Evolutionary conservation across 2,797 vertebrate genomes (phyloP).

Genomic region (Florisuga fusca): DNA sequence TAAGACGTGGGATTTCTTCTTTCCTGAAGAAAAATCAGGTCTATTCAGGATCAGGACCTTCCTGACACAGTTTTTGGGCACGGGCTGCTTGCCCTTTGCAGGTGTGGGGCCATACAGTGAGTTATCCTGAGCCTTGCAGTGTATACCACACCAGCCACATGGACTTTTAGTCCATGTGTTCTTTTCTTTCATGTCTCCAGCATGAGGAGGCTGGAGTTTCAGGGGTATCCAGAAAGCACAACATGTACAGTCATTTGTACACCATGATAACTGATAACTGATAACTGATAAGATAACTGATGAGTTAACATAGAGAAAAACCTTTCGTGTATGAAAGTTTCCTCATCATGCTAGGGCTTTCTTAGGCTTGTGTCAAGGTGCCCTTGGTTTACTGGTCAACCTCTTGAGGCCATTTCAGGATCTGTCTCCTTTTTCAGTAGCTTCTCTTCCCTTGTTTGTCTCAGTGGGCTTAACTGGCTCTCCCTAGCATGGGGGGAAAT

Average conservation of each 20-base stretch:
- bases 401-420: background rate
- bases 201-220: background rate
- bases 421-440: background rate
- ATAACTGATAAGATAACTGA: background rate
- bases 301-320: background rate
- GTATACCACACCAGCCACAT: background rate
- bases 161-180: accelerated
- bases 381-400: background rate
- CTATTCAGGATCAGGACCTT: background rate
- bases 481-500: background rate
- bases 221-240: background rate
- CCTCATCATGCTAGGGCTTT: background rate
- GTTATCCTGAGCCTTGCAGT: background rate
- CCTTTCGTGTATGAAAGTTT: background rate
- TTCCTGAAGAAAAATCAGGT: background rate
- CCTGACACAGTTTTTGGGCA: background rate
- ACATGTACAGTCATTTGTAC: background rate
- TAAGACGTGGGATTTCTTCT: background rate
- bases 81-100: background rate
- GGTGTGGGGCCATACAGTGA: background rate
- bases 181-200: background rate
- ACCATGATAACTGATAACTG: no score
- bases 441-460: background rate
- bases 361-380: background rate
- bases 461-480: background rate